These are phyloP conservation scores for Dendrolimus punctatus DNA, from an alignment of 1,140 invertebrate species.

Conservation along the genomic window DNA sequence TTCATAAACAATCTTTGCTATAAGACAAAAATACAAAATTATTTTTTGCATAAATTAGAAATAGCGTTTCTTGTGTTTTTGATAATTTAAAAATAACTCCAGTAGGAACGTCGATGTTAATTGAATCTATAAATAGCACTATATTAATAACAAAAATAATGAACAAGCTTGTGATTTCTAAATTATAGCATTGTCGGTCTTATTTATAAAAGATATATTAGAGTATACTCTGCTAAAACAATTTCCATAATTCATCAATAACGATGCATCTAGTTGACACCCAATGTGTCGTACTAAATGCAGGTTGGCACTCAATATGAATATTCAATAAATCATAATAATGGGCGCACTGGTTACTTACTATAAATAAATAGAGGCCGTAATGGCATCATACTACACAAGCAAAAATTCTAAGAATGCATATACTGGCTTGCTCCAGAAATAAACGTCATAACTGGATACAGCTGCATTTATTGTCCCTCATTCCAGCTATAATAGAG, in stretches of 20 bases:
- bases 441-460: slow-evolving; percentile 13
- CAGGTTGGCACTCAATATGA: slow-evolving; percentile 29
- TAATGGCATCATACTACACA: slow-evolving; percentile 15
- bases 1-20: not conserved
- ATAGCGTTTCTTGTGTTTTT: too few species aligned
- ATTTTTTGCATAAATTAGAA: too few species aligned
- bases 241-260: not conserved
- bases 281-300: slow-evolving; percentile 22
- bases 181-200: too few species aligned
- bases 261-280: slow-evolving; percentile 21
- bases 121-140: too few species aligned
- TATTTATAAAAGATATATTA: too few species aligned
- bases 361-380: slow-evolving; percentile 35
- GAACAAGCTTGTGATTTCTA: too few species aligned
- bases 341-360: slow-evolving; percentile 26
- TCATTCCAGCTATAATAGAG: not conserved
- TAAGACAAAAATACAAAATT: too few species aligned
- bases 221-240: too few species aligned
- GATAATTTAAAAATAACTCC: too few species aligned
- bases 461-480: slow-evolving; percentile 10
- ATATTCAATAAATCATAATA: slow-evolving; percentile 33
- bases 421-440: slow-evolving; percentile 14
- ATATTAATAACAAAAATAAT: too few species aligned
- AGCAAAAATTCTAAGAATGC: slow-evolving; percentile 15
- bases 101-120: too few species aligned